A percentile compares a stretch with the other conserved stretches of the same genome.
phyloP scores from a whole-genome alignment of 1,140 invertebrate genomes.

The Bombus balteatus region DNA sequence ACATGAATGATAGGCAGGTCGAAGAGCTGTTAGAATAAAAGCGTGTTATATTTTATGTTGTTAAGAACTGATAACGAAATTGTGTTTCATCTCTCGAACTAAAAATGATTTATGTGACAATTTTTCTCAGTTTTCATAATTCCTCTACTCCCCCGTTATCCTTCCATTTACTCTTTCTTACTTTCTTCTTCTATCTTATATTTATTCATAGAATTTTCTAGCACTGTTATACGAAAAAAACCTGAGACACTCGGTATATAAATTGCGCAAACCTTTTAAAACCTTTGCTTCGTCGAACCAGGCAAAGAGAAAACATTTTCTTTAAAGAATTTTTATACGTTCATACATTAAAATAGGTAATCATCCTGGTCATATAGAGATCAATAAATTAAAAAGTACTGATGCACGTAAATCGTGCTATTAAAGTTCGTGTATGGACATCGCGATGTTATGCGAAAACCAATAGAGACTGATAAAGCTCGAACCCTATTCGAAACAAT shows the following conservation, averaged over 20 bases:
- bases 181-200: background rate
- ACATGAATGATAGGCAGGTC: too few relatives aligned
- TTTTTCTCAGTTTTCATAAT: background rate
- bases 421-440: background rate
- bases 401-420: background rate
- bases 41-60: too few relatives aligned
- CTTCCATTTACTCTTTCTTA: background rate
- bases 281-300: background rate
- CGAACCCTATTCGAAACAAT: background rate
- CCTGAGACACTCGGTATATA: background rate
- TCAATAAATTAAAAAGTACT: background rate
- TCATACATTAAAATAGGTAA: background rate
- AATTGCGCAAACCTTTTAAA: background rate
- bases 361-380: background rate
- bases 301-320: background rate
- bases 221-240: background rate
- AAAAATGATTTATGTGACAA: background rate
- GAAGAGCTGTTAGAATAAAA: too few relatives aligned
- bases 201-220: background rate
- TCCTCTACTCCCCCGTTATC: background rate
- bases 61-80: background rate
- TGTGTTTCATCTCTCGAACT: background rate
- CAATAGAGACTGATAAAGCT: background rate
- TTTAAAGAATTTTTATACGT: background rate
- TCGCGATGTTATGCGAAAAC: background rate